Base-by-base conservation (phyloP, 1,140 invertebrate genomes). In the Trialeurodes vaporariorum region DNA sequence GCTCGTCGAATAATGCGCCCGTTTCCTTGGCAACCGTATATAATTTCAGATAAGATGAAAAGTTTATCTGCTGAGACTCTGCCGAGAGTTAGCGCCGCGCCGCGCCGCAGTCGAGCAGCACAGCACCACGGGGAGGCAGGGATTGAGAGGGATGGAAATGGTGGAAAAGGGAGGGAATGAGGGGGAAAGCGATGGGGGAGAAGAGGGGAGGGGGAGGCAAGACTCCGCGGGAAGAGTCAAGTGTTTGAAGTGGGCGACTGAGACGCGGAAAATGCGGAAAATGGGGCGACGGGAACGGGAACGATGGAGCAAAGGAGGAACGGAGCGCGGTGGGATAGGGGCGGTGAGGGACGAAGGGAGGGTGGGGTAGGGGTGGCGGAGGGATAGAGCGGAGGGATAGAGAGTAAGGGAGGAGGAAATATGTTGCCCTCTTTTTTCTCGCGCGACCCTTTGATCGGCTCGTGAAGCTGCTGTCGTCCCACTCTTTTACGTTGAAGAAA, bases 11-110 rank as follows among this genome's bases (percentile, higher is more conserved):
- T 49, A 49, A 49, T 49, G 34, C 34, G 34, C 5, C 34, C n/a
- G 34, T 49, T 17, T 5, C 17, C 34, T 9, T 49, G 34, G 34
- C 34, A 49, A 49, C 34, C 5, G 34, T 49, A 49, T 49, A 49
- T 49, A 49, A 49, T 49, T 49, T 49, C 34, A 49, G 34, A 49
- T 49, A 49, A 49, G 34, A 49, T 49, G 34, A 49, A 49, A 49
- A 49, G 34, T 49, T 49, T 49, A 49, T 49, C 34, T 49, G 34
- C 34, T 17, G 34, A 5, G 34, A 49, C n/a, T n/a, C n/a, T n/a
- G n/a, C 34, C 34, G 34, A 49, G 34, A 49, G 34, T 49, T 49
- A 49, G 34, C 34, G 34, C 34, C 34, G n/a, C 34, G 34, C 5
- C 34, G 34, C 34, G 34, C 17, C 17, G 34, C 34, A n/a, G n/a